phyloP scores from a whole-genome alignment of 2,113 vertebrate genomes.

The Paradoxurus hermaphroditus region DNA sequence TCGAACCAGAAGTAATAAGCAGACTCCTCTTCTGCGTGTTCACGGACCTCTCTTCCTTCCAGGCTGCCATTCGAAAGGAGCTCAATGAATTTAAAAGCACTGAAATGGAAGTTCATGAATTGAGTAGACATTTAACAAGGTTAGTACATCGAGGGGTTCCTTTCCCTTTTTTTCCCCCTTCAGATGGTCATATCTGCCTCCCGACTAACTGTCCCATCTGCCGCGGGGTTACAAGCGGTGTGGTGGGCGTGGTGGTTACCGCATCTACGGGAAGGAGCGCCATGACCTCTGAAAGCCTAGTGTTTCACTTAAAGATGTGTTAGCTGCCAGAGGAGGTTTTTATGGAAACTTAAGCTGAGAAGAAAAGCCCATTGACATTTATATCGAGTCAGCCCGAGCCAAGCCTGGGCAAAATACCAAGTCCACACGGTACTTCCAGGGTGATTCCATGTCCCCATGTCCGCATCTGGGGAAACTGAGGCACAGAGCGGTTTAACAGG shows the following conservation, averaged over 20 bases:
- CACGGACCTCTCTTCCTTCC: conserved; percentile 70
- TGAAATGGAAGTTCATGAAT: conserved; percentile 99
- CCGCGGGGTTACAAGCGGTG: background rate
- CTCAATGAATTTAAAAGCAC: conserved; percentile 99
- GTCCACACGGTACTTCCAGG: fast-evolving
- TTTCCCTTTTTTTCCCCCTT: background rate
- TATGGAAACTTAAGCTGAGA: background rate
- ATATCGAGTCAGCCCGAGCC: background rate
- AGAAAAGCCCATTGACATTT: background rate
- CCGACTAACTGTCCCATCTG: background rate
- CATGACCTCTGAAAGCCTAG: background rate
- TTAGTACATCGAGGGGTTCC: conserved; percentile 68
- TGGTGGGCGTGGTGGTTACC: background rate
- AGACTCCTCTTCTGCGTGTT: conserved; percentile 30
- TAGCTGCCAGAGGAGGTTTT: background rate
- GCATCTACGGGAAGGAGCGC: background rate
- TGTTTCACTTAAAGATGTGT: background rate
- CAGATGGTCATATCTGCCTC: background rate
- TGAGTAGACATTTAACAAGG: conserved; percentile 98
- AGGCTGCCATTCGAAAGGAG: conserved; percentile 99
- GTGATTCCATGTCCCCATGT: background rate
- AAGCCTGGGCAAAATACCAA: background rate
- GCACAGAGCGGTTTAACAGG: background rate
- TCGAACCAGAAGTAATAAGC: background rate
- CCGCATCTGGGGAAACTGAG: background rate